Base-by-base conservation (phyloP, 2,113 vertebrate species). In the Pristiophorus japonicus region DNA sequence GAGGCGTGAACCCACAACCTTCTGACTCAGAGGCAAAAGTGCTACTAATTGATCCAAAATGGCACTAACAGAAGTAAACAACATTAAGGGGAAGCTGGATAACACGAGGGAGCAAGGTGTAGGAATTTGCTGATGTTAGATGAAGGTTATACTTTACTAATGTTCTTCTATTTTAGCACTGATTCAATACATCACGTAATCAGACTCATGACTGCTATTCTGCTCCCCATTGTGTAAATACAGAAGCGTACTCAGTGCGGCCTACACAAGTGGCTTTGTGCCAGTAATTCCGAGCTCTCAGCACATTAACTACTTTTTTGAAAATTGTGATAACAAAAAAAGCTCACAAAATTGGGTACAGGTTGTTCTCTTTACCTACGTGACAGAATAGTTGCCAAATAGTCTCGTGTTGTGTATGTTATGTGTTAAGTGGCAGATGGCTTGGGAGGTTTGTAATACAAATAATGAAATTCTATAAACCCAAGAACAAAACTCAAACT, bases 171-270 rank as follows among this genome's bases (percentile, higher is more conserved):
- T 92, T 92, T 63, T 34, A 38, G 16, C 34, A 65, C 18, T 92
- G 34, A 92, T 63, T 63, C 38, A 92, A 38, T 14, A 92, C n/a
- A 92, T 38, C 88, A 63, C 88, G n/a, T 65, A 34, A 92, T 92
- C 38, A 92, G n/a, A 63, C 88, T 38, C 59, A 18, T 92, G 88
- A 92, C n/a, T 63, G 88, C 20, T 63, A 65, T 92, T 63, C 88
- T 92, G 34, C 5, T 92, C 88, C 59, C 59, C 59, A 92, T 92
- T 92, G 88, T 92, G 34, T 12, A 27, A 47, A 45, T 30, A 94
- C 38, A 94, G 38, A 94, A 38, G 34, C 18, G 34, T 94, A 47
- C 42, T 94, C 65, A 47, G 63, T 70, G 38, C 59, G 38, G n/a
- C 88, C n/a, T n/a, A 91, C 59, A 67, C 24, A 11, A 47, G 18